Conservation (phyloP, 2,113 vertebrate genomes). For the Coptodon rendalli region DNA sequence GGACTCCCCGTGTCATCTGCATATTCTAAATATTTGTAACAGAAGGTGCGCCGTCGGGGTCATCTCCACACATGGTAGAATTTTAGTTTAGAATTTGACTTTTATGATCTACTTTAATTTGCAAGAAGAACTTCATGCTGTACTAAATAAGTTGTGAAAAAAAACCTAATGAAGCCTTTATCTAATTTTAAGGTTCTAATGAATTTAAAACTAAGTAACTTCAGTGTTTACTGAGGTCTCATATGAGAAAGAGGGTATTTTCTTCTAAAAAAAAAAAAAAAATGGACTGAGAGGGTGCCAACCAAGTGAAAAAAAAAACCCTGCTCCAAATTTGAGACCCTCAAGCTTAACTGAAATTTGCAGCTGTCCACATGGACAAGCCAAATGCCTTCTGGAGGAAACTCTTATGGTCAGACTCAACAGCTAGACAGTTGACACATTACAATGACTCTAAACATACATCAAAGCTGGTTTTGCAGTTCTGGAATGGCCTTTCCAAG, state of each 20-base stretch:
- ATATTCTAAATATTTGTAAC: background rate
- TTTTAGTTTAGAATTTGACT: background rate
- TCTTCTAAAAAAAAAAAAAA: background rate
- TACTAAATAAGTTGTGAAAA: background rate
- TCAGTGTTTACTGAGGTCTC: background rate
- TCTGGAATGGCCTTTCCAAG: background rate
- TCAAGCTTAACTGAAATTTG: background rate
- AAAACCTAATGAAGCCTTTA: accelerated
- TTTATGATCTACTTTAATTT: background rate
- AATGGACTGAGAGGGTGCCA: background rate
- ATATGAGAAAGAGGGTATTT: background rate
- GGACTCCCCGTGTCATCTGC: background rate
- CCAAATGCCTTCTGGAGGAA: background rate
- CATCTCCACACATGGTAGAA: background rate
- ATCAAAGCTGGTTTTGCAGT: background rate
- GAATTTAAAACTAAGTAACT: background rate
- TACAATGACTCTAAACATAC: background rate
- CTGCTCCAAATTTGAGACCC: background rate
- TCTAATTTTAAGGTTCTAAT: background rate
- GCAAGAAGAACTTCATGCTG: background rate
- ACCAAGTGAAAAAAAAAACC: background rate
- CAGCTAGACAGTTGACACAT: background rate
- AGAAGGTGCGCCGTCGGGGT: accelerated
- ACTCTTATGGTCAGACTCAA: background rate
- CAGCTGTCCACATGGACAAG: background rate